These are phyloP conservation scores for Lamellibrachia satsuma DNA, from an alignment of 2,888 invertebrate species.

Conservation along the genomic window DNA sequence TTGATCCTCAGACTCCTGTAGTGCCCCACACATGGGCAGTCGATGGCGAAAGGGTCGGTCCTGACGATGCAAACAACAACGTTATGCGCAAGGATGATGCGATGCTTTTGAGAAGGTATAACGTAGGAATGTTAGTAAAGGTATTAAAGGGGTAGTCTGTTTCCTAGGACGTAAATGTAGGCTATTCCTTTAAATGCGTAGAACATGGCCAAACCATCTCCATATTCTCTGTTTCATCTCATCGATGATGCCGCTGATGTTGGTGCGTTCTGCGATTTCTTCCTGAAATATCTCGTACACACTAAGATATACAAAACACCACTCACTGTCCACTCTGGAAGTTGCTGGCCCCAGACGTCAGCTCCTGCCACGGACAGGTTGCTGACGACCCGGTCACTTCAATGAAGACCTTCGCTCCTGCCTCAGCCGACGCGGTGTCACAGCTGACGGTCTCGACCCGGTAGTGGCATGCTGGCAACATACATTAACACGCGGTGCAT, in stretches of 20 bases:
- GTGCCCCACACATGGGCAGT: not conserved
- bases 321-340: not conserved
- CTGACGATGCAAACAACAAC: not conserved
- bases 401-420: not conserved
- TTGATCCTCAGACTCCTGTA: not conserved
- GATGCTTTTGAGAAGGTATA: not conserved
- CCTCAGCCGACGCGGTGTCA: not conserved
- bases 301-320: not conserved
- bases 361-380: not conserved
- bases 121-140: not conserved
- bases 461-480: not conserved
- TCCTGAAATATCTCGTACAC: too few species aligned
- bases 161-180: too few species aligned
- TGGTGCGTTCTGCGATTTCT: too few species aligned
- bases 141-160: too few species aligned
- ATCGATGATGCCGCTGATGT: too few species aligned
- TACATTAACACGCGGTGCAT: not conserved
- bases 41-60: not conserved
- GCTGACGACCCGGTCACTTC: not conserved
- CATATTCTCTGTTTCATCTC: too few species aligned
- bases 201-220: too few species aligned
- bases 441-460: not conserved
- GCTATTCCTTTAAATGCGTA: too few species aligned
- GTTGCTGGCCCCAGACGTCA: not conserved
- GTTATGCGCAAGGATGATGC: not conserved